These are phyloP conservation scores for Saguinus imperator DNA, from an alignment of 2,113 vertebrate species.

Conservation along the genomic window DNA sequence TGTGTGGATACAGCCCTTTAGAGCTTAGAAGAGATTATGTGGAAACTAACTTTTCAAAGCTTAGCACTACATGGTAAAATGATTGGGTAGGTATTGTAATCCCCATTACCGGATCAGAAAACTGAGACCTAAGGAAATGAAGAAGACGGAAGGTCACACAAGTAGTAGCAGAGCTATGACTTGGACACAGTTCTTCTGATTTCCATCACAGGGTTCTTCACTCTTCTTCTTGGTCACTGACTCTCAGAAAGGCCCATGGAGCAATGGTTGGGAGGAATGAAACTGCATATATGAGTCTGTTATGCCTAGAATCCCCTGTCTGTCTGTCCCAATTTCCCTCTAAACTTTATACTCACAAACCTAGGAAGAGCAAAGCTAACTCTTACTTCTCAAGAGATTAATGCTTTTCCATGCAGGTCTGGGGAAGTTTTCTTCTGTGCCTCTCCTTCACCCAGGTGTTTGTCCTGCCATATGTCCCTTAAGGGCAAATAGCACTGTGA, in stretches of 20 bases:
- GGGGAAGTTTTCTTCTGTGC: neutral
- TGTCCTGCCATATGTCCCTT: neutral
- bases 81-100: neutral
- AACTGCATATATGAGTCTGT: neutral
- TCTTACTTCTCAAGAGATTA: neutral
- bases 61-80: neutral
- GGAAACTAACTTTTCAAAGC: neutral
- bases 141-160: neutral
- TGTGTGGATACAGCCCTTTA: fast-evolving
- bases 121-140: neutral
- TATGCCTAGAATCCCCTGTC: neutral
- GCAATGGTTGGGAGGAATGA: neutral
- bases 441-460: neutral
- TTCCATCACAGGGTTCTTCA: neutral
- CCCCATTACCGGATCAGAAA: neutral
- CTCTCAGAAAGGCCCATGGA: neutral
- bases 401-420: neutral
- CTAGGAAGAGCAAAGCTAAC: neutral
- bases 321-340: neutral
- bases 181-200: neutral
- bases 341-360: neutral
- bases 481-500: neutral
- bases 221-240: neutral
- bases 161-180: neutral
- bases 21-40: neutral